Percentiles rank a stretch among this genome's conserved stretches.
Evolutionary conservation across 2,797 vertebrate genomes (phyloP).

Genomic region (Pipistrellus kuhlii): DNA sequence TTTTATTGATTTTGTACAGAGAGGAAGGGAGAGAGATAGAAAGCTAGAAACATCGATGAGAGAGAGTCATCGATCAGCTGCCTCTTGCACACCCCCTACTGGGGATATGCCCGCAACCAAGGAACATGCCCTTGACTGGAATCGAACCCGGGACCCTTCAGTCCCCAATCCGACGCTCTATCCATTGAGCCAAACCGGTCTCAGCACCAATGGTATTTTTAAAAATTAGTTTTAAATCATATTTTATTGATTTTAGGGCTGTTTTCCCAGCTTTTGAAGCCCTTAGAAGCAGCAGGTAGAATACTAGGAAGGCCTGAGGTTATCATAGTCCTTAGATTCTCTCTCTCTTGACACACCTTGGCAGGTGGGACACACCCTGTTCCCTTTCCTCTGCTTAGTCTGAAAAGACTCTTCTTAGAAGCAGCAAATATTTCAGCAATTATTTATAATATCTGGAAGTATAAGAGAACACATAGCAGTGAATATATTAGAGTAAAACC

Average conservation of each 20-base stretch:
- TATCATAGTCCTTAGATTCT: not conserved
- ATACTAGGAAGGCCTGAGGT: not conserved
- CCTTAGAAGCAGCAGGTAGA: conserved; percentile 6
- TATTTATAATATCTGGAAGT: not conserved
- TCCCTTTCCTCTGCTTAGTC: not conserved
- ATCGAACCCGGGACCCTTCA: too few species aligned
- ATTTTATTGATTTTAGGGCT: conserved; percentile 31
- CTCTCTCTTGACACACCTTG: not conserved
- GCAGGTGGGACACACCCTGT: not conserved
- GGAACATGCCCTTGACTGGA: too few species aligned
- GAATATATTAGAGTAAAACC: not conserved
- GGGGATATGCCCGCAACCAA: too few species aligned
- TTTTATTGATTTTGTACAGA: not conserved
- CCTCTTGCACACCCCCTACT: too few species aligned
- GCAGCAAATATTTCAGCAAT: not conserved
- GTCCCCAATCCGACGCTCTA: too few species aligned
- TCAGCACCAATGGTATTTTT: not conserved
- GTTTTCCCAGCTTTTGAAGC: not conserved
- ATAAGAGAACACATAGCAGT: not conserved
- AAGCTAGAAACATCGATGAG: too few species aligned
- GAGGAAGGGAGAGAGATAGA: too few species aligned
- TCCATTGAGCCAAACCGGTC: too few species aligned
- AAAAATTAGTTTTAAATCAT: not conserved
- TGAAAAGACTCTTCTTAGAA: not conserved
- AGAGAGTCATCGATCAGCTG: too few species aligned